These are phyloP conservation scores for Melanotaenia parkinsoni DNA, from an alignment of 2,797 vertebrate genomes.

Conservation along the genomic window DNA sequence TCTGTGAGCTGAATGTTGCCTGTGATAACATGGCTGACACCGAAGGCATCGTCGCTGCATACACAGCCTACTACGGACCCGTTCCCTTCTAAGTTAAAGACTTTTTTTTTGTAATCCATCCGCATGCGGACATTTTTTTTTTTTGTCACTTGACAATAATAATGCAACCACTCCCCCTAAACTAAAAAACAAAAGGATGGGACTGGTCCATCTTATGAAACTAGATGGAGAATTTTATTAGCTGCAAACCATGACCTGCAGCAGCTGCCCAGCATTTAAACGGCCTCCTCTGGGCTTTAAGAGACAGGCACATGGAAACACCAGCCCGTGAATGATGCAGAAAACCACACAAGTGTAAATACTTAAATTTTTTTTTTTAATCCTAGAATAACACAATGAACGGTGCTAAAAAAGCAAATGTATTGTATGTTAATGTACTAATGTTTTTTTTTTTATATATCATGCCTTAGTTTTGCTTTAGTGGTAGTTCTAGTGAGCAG, in stretches of 20 bases:
- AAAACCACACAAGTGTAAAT: conserved; percentile 57
- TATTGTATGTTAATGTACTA: conserved; percentile 66
- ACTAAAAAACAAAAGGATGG: conserved; percentile 17
- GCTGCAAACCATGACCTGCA: conserved; percentile 41
- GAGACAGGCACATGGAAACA: conserved; percentile 62
- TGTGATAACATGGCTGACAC: conserved; percentile 89
- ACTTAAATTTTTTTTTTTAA: conserved; percentile 36
- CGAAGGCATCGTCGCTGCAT: conserved; percentile 85
- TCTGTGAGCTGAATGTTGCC: conserved; percentile 84
- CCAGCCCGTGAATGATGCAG: conserved; percentile 59
- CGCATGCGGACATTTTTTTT: conserved; percentile 25
- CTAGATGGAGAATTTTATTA: conserved; percentile 37
- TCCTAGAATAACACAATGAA: conserved; percentile 46
- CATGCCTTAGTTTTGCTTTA: conserved; percentile 43
- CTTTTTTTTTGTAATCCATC: conserved; percentile 12
- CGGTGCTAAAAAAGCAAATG: conserved; percentile 71
- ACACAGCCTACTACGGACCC: conserved; percentile 84
- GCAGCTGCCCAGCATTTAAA: conserved; percentile 32
- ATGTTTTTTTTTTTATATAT: conserved; percentile 59
- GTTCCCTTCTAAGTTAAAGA: conserved; percentile 67
- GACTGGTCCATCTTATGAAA: conserved; percentile 32
- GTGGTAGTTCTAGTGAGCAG: conserved; percentile 39
- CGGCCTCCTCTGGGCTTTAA: conserved; percentile 49
- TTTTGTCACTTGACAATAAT: conserved; percentile 15
- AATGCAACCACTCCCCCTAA: conserved; percentile 44